Conservation (phyloP, 2,113 vertebrate species). For the Cettia cetti region DNA sequence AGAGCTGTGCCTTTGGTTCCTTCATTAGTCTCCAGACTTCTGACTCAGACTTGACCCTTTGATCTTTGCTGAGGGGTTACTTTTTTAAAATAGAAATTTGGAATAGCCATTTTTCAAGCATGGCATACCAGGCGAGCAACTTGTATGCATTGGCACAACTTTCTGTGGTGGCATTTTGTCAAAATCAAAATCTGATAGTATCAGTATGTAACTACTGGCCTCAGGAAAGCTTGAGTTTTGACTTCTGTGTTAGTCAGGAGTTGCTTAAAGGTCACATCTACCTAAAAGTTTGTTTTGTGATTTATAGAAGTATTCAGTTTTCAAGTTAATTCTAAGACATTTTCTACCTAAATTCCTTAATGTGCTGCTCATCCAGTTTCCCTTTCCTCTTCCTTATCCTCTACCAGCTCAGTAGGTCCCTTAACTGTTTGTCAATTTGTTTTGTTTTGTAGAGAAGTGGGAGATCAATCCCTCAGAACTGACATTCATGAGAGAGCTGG, state of each 20-base stretch:
- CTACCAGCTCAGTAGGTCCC: not conserved
- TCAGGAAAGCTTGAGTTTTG: not conserved
- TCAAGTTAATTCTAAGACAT: not conserved
- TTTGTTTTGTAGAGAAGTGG: conserved; percentile 82
- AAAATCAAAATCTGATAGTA: not conserved
- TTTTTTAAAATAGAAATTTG: not conserved
- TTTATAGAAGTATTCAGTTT: not conserved
- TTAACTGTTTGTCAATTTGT: not conserved
- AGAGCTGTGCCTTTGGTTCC: not conserved
- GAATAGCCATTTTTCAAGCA: not conserved
- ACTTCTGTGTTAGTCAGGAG: not conserved
- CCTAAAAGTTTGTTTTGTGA: not conserved
- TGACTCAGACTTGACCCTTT: not conserved
- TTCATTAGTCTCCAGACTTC: not conserved
- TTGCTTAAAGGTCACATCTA: not conserved
- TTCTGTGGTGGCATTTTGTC: not conserved
- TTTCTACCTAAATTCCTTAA: not conserved
- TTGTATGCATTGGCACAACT: rapidly evolving
- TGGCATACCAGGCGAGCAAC: not conserved
- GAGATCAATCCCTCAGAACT: conserved; percentile 91
- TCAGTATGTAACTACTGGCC: not conserved
- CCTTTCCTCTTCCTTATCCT: not conserved
- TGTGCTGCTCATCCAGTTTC: not conserved
- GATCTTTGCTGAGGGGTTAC: not conserved
- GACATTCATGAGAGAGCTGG: conserved; percentile 93